phyloP scores from a whole-genome alignment of 35 echinoderm and acorn worm species.

The Apostichopus japonicus region DNA sequence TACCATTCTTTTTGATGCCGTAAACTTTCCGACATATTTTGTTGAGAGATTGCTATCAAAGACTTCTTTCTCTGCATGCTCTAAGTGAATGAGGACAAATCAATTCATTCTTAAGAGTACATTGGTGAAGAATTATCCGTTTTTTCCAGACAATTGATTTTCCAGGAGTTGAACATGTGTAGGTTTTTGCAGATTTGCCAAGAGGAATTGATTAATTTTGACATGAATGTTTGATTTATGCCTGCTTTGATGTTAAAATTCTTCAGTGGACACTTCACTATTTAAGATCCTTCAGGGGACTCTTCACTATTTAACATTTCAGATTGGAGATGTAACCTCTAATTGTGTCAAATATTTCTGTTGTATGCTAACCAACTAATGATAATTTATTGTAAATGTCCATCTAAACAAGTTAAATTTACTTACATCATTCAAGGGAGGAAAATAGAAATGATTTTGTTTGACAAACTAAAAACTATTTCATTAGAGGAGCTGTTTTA shows the following conservation, averaged over 20 bases:
- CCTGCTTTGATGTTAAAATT: neutral
- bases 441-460: too few relatives aligned
- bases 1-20: too few relatives aligned
- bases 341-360: too few relatives aligned
- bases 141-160: neutral
- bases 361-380: too few relatives aligned
- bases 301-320: too few relatives aligned
- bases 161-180: neutral
- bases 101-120: neutral
- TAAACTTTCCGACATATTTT: neutral
- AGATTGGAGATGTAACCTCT: too few relatives aligned
- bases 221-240: neutral
- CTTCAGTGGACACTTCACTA: neutral
- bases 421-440: too few relatives aligned
- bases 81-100: neutral
- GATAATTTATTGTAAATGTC: too few relatives aligned
- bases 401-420: too few relatives aligned
- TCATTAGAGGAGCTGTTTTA: too few relatives aligned
- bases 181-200: neutral
- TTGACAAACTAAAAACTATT: too few relatives aligned
- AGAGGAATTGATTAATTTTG: neutral
- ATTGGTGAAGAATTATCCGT: neutral
- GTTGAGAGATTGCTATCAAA: neutral
- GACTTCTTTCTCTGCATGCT: neutral
- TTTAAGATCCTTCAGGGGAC: too few relatives aligned